Conservation (phyloP, 1,140 invertebrate genomes). For the Helicoverpa zea region DNA sequence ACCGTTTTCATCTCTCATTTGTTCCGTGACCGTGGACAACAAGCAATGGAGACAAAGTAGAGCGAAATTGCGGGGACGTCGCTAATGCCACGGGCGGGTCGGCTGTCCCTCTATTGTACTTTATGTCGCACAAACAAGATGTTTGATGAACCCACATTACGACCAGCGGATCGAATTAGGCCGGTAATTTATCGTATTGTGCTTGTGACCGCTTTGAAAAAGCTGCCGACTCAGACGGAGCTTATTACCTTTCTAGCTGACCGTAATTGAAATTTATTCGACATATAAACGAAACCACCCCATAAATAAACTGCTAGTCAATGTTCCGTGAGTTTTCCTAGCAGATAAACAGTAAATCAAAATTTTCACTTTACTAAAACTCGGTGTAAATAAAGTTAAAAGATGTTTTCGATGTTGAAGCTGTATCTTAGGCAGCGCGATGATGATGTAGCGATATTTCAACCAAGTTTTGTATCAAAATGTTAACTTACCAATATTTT, state of each 20-base stretch:
- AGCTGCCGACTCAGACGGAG: constrained; percentile 37
- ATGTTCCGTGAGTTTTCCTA: constrained; percentile 24
- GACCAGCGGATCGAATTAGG: constrained; percentile 75
- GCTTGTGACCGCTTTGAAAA: constrained; percentile 53
- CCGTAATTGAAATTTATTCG: constrained; percentile 47
- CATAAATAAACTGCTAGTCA: constrained; percentile 8
- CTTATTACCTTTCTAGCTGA: constrained; percentile 32
- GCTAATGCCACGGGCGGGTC: constrained; percentile 60
- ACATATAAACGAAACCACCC: constrained; percentile 41
- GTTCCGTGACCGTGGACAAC: constrained; percentile 62
- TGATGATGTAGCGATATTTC: constrained; percentile 58
- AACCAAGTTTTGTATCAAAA: constrained; percentile 56
- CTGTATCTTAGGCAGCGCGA: constrained; percentile 21
- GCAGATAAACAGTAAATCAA: constrained; percentile 51
- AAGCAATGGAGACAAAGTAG: constrained; percentile 75
- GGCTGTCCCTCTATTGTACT: constrained; percentile 67
- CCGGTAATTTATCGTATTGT: constrained; percentile 72
- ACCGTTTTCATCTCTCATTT: constrained; percentile 67
- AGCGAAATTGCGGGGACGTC: constrained; percentile 68
- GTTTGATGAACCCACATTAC: constrained; percentile 80
- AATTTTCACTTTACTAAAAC: constrained; percentile 55
- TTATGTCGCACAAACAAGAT: constrained; percentile 74
- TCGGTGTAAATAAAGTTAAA: constrained; percentile 52
- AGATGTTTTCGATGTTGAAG: constrained; percentile 43
- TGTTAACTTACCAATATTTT: constrained; percentile 58